Base-by-base conservation (phyloP, 23 tunicate species). In the Phallusia fumigata region DNA sequence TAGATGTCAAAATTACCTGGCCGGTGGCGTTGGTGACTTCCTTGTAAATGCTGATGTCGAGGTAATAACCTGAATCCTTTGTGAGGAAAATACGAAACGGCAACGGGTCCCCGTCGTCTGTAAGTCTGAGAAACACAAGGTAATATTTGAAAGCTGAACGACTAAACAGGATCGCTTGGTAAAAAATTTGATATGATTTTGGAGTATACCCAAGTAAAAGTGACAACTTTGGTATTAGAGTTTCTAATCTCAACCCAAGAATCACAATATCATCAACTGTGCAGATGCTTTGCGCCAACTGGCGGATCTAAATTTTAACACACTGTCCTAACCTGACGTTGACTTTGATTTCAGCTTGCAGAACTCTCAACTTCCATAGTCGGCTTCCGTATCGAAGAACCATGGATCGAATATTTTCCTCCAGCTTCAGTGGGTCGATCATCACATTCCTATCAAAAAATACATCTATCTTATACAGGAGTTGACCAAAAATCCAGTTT, bases 281-380 rank as follows among this genome's bases (percentile, higher is more conserved):
- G n/a, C n/a, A n/a, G n/a, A n/a, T n/a, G n/a, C n/a, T n/a, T n/a
- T n/a, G n/a, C n/a, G n/a, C n/a, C n/a, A n/a, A n/a, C n/a, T n/a
- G n/a, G n/a, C n/a, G n/a, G n/a, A n/a, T n/a, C n/a, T n/a, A n/a
- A n/a, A n/a, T n/a, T n/a, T n/a, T n/a, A n/a, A n/a, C n/a, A n/a
- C n/a, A n/a, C n/a, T n/a, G n/a, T n/a, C 15, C 32, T 64, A 32
- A 84, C 93, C 99, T 89, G 78, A 97, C 90, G 81, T 97, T 97
- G 78, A 97, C 95, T 84, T 97, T 97, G 36, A 97, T 88, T 53
- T 97, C 99, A n/a, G 99, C 97, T 64, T 97, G 99, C 24, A 93
- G 44, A 45, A 97, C 99, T 76, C 99, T 65, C 84, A 97, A 76
- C 86, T 97, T 93, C 99, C 99, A 97, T 32, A 97, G 81, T 52